These are phyloP conservation scores for Cryptoblepharus egeriae DNA, from an alignment of 2,797 vertebrate genomes.

Conservation along the genomic window DNA sequence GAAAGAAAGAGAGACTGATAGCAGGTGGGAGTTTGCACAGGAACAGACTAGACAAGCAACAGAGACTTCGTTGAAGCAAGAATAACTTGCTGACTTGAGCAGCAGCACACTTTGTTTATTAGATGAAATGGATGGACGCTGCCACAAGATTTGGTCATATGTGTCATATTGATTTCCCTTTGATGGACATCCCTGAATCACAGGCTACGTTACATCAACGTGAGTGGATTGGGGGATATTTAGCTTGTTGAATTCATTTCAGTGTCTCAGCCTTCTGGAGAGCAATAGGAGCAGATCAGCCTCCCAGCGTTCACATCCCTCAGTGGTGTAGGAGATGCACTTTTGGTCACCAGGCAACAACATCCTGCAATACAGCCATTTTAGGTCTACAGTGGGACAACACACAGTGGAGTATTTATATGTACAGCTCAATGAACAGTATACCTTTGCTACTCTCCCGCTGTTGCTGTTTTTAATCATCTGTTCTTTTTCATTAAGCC, in stretches of 20 bases:
- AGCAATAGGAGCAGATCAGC: slow-evolving; percentile 66
- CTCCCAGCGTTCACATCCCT: slow-evolving; percentile 70
- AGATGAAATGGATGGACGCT: slow-evolving; percentile 55
- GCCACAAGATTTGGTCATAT: slow-evolving; percentile 31
- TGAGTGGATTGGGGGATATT: slow-evolving; percentile 32
- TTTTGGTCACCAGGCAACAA: slow-evolving; percentile 80
- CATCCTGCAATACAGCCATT: slow-evolving; percentile 76
- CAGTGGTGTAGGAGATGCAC: slow-evolving; percentile 71
- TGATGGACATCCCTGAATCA: slow-evolving; percentile 55
- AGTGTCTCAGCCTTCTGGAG: slow-evolving; percentile 53
- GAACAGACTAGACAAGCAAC: slow-evolving; percentile 71
- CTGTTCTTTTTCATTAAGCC: slow-evolving; percentile 33
- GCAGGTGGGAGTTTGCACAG: slow-evolving; percentile 75
- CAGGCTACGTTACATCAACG: slow-evolving; percentile 41
- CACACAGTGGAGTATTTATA: slow-evolving; percentile 10
- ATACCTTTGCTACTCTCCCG: slow-evolving; percentile 41
- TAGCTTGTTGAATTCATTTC: slow-evolving; percentile 60
- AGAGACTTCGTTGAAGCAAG: slow-evolving; percentile 73
- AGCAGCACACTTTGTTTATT: slow-evolving; percentile 64
- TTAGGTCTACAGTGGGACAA: slow-evolving; percentile 67
- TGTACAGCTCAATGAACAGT: background rate
- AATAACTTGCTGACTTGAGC: slow-evolving; percentile 65
- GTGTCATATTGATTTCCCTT: slow-evolving; percentile 23
- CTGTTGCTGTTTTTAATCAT: background rate
- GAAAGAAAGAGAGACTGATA: slow-evolving; percentile 81